Conservation (phyloP, 2,797 vertebrate genomes). For the Melanogrammus aeglefinus region DNA sequence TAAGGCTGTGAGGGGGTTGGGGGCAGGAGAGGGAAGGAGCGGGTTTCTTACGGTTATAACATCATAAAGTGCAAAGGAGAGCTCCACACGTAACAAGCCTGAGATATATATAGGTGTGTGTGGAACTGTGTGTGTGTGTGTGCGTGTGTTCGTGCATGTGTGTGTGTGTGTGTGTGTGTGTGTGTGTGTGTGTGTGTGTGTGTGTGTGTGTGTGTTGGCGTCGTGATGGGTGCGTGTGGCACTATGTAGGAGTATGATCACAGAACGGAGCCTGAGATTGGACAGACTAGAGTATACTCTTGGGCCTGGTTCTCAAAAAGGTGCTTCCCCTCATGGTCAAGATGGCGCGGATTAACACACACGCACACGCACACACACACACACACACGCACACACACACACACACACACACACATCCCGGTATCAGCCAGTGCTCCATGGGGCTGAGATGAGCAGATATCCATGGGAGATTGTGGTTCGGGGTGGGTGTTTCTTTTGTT, state of each 20-base stretch:
- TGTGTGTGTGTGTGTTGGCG: background rate
- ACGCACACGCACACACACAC: background rate
- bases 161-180: background rate
- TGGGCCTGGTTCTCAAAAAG: background rate
- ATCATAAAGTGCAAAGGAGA: constrained; percentile 71
- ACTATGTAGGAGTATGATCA: constrained; percentile 10
- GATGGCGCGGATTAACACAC: background rate
- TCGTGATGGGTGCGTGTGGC: background rate
- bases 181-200: background rate
- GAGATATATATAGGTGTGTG: constrained; percentile 48
- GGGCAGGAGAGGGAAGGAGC: constrained; percentile 47
- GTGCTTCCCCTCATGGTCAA: background rate
- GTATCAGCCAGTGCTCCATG: constrained; percentile 8
- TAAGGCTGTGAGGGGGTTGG: constrained; percentile 2
- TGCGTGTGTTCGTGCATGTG: background rate
- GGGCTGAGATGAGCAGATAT: constrained; percentile 20
- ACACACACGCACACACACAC: background rate
- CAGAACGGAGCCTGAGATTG: constrained; percentile 43
- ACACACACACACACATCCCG: background rate
- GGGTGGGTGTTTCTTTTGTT: background rate
- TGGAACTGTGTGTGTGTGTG: constrained; percentile 19
- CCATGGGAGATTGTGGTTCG: constrained; percentile 23
- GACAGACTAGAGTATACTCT: background rate
- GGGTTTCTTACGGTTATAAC: constrained; percentile 58
- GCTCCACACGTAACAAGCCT: constrained; percentile 58